phyloP scores from a whole-genome alignment of 2,888 invertebrate species.

The Sarcophaga caerulescens region DNA sequence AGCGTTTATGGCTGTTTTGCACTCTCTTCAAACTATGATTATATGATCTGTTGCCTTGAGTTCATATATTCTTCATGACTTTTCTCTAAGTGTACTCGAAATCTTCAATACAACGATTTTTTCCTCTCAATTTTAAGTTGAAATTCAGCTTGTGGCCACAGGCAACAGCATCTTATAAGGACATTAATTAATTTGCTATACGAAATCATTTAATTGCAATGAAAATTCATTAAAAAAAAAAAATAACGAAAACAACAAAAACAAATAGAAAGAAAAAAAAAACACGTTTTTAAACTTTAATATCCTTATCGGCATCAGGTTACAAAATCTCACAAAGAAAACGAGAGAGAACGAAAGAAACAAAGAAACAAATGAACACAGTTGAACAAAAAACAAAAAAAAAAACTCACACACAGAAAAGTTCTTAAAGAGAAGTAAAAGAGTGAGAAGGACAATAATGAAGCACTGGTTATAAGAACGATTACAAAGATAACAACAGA shows the following conservation, averaged over 20 bases:
- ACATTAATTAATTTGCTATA: constrained; percentile 41
- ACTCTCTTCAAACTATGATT: no score
- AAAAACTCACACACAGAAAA: neutral
- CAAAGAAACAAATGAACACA: neutral
- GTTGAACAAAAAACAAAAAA: neutral
- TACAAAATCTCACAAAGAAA: constrained; percentile 8
- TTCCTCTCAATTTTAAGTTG: neutral
- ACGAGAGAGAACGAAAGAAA: neutral
- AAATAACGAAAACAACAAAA: no score
- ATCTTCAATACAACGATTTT: neutral
- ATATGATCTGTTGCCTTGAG: no score
- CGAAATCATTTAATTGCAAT: constrained; percentile 41
- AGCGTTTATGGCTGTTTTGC: no score
- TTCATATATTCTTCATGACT: neutral
- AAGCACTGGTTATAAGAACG: neutral
- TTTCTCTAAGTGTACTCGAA: neutral
- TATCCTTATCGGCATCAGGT: constrained; percentile 27
- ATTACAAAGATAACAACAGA: constrained; percentile 40
- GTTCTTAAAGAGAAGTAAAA: neutral
- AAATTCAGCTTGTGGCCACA: constrained; percentile 25
- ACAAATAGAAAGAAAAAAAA: no score
- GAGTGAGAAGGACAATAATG: neutral
- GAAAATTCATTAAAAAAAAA: constrained; percentile 37
- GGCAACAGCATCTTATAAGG: constrained; percentile 16
- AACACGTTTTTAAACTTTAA: constrained; percentile 8